Percentiles rank a stretch among this genome's conserved stretches.
Conservation (phyloP, 2,113 vertebrate genomes). For the Ophthalmolycus amberensis region DNA sequence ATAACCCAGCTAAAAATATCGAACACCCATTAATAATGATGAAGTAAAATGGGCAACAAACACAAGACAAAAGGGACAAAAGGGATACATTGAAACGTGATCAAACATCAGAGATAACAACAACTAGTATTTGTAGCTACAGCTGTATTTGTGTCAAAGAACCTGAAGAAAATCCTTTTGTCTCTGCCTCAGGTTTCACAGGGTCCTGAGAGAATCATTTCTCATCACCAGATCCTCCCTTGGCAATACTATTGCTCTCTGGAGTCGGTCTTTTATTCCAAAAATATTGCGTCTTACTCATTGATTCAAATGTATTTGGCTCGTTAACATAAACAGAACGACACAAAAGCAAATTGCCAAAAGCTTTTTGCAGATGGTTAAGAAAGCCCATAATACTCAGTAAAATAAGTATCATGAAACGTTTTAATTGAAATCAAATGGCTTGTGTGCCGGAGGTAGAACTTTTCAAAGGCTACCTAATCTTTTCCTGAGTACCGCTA, state of each 20-base stretch:
- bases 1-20: background rate
- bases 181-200: slow-evolving; percentile 13
- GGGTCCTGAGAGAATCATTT: slow-evolving; percentile 24
- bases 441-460: background rate
- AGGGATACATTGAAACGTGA: background rate
- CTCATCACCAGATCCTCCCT: slow-evolving; percentile 17
- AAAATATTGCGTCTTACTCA: background rate
- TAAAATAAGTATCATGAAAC: background rate
- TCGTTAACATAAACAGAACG: background rate
- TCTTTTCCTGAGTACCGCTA: slow-evolving; percentile 12
- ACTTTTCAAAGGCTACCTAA: background rate
- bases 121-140: background rate
- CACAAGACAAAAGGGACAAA: background rate
- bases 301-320: background rate
- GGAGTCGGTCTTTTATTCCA: background rate
- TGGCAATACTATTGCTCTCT: slow-evolving; percentile 18
- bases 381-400: background rate
- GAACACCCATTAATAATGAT: background rate
- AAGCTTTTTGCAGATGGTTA: background rate
- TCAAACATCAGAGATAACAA: slow-evolving; percentile 1
- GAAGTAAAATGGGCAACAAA: background rate
- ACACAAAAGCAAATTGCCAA: background rate
- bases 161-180: background rate
- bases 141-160: background rate
- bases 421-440: slow-evolving; percentile 35